Conservation (phyloP, 2,797 vertebrate genomes). For the Gymnothorax reevesii region DNA sequence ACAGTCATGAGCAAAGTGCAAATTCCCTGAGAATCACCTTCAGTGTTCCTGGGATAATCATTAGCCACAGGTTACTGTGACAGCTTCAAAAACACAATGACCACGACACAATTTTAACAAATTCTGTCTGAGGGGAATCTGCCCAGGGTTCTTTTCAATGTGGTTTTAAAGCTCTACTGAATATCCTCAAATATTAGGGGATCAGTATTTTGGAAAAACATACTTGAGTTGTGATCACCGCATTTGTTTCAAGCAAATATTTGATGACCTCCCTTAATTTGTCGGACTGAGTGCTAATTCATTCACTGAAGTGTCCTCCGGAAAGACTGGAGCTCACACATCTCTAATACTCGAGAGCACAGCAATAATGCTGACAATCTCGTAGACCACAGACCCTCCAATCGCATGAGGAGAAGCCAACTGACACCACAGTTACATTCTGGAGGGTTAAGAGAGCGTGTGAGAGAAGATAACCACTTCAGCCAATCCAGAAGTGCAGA, state of each 20-base stretch:
- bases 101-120: not conserved
- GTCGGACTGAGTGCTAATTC: not conserved
- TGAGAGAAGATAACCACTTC: not conserved
- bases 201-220: not conserved
- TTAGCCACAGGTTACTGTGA: not conserved
- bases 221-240: not conserved
- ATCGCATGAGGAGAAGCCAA: not conserved
- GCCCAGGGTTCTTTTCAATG: not conserved
- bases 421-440: not conserved
- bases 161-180: not conserved
- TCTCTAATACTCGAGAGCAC: not conserved
- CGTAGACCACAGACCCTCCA: not conserved
- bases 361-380: not conserved
- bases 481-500: not conserved
- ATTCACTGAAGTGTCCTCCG: not conserved
- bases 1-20: slow-evolving; percentile 3
- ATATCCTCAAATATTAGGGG: not conserved
- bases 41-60: not conserved
- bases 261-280: not conserved
- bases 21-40: not conserved
- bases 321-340: not conserved
- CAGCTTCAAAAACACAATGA: not conserved
- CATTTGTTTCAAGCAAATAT: not conserved
- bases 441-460: not conserved
- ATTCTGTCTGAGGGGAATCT: not conserved